phyloP scores from a whole-genome alignment of 1,140 invertebrate genomes.

The Daktulosphaira vitifoliae region DNA sequence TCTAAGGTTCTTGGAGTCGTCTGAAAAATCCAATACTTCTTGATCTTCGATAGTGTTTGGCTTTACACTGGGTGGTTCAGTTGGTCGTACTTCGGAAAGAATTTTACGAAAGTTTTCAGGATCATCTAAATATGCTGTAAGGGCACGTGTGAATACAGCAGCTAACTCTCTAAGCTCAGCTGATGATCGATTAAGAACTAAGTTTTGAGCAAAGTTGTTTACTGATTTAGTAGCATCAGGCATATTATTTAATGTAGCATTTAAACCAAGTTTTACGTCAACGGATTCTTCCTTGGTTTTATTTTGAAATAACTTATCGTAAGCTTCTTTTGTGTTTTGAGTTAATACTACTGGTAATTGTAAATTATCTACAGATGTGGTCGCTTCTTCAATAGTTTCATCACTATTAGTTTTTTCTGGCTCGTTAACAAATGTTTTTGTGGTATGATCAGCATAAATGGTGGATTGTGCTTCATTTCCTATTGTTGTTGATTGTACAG shows the following conservation, averaged over 20 bases:
- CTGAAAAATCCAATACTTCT: constrained; percentile 66
- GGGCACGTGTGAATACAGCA: constrained; percentile 69
- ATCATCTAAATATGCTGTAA: constrained; percentile 70
- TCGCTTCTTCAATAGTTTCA: neutral
- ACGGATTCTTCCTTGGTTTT: neutral
- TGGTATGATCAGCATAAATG: neutral
- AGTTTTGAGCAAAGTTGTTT: neutral
- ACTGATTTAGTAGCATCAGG: neutral
- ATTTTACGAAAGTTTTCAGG: constrained; percentile 66
- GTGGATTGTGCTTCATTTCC: neutral
- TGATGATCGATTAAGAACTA: constrained; percentile 25
- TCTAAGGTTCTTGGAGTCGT: constrained; percentile 45
- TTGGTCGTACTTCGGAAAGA: constrained; percentile 63
- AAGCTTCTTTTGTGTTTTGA: constrained; percentile 39
- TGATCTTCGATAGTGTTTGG: constrained; percentile 50
- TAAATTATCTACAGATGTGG: constrained; percentile 1
- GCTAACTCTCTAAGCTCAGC: constrained; percentile 60
- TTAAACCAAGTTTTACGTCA: too few species aligned
- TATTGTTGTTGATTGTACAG: neutral
- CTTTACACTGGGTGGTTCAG: constrained; percentile 54
- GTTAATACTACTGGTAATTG: constrained; percentile 37
- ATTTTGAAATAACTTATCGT: constrained; percentile 37
- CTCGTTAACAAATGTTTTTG: neutral
- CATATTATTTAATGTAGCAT: neutral
- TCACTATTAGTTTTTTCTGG: neutral